Percentiles rank a stretch among this genome's conserved stretches.
Evolutionary conservation across 2,888 invertebrate species (phyloP).

Genomic region (Orthosia cruda): DNA sequence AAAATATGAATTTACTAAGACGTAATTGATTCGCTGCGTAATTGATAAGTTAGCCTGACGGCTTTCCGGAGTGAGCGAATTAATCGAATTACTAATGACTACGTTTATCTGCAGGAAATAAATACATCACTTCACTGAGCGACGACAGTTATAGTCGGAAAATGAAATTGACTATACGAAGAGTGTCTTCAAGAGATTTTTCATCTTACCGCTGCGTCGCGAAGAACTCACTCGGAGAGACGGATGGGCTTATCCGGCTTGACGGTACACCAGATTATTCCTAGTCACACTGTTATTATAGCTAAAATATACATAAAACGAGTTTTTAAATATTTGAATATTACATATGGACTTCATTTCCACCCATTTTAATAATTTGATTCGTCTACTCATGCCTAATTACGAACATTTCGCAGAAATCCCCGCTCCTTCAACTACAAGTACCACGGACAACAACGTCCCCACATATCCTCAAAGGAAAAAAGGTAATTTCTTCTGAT

Average conservation of each 20-base stretch:
- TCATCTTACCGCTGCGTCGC: slow-evolving; percentile 98
- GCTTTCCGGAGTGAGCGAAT: slow-evolving; percentile 53
- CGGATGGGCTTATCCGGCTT: slow-evolving; percentile 97
- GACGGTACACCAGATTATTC: slow-evolving; percentile 93
- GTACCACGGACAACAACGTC: slow-evolving; percentile 91
- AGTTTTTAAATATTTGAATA: slow-evolving; percentile 50
- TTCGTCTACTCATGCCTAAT: not conserved
- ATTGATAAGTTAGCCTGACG: slow-evolving; percentile 62
- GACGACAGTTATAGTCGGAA: slow-evolving; percentile 97
- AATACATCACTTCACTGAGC: slow-evolving; percentile 96
- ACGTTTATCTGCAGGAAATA: slow-evolving; percentile 93
- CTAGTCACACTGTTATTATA: slow-evolving; percentile 59
- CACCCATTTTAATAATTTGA: not conserved
- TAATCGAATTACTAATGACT: slow-evolving; percentile 60
- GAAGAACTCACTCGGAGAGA: slow-evolving; percentile 97
- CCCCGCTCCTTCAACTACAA: slow-evolving; percentile 95
- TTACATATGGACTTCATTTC: not conserved
- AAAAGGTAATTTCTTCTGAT: slow-evolving; percentile 90
- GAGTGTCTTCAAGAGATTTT: slow-evolving; percentile 95
- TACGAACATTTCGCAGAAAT: slow-evolving; percentile 93
- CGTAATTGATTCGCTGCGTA: slow-evolving; percentile 51
- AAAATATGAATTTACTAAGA: slow-evolving; percentile 51
- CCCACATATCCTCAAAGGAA: slow-evolving; percentile 92
- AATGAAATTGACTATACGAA: slow-evolving; percentile 97
- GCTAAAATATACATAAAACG: slow-evolving; percentile 47